Base-by-base conservation (phyloP, 2,888 invertebrate species). In the Scaptodrosophila latifasciaeformis region DNA sequence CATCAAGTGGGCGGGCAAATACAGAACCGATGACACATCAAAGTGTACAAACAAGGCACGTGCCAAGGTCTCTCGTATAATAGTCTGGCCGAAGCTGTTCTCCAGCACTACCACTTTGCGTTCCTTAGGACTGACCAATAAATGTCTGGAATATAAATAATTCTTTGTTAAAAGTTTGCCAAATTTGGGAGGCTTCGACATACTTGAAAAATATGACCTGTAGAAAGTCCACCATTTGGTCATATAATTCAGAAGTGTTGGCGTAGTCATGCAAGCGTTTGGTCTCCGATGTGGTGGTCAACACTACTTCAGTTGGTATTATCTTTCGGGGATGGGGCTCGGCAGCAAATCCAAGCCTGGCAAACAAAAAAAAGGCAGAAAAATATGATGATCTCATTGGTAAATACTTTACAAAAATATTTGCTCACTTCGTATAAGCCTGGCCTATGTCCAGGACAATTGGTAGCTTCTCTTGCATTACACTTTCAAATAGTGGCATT, bases 91-190 rank as follows among this genome's bases (percentile, higher is more conserved):
- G 15, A 98, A 89, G 9, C 97, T 88, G 2, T 96, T 96, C 86
- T 99, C 99, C 15, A 98, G 92, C 24, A 99, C 89, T 3, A 99
- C 93, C 29, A 99, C 92, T 83, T 95, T 92, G 17, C 96, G 90
- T 78, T 96, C 97, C 86, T 97, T 97, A 0, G 98, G 97, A 82
- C 95, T 97, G 40, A 96, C 92, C 43, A 97, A 88, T 24, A 96
- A 90, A 84, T 96, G 92, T 72, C 96, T 96, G 82, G 18, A n/a
- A n/a, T n/a, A n/a, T n/a, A n/a, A n/a, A n/a, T n/a, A n/a, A n/a
- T 17, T 17, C 39, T 9, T 7, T 9, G 3, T 17, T 15, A 13
- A 1, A 19, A n/a, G n/a, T 39, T 5, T 39, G 19, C 17, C 5
- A 18, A n/a, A n/a, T n/a, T n/a, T n/a, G n/a, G n/a, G n/a, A n/a